These are phyloP conservation scores for Amphimedon queenslandica DNA, from an alignment of 37 sponge, comb jelly and placozoan genomes.

Conservation along the genomic window DNA sequence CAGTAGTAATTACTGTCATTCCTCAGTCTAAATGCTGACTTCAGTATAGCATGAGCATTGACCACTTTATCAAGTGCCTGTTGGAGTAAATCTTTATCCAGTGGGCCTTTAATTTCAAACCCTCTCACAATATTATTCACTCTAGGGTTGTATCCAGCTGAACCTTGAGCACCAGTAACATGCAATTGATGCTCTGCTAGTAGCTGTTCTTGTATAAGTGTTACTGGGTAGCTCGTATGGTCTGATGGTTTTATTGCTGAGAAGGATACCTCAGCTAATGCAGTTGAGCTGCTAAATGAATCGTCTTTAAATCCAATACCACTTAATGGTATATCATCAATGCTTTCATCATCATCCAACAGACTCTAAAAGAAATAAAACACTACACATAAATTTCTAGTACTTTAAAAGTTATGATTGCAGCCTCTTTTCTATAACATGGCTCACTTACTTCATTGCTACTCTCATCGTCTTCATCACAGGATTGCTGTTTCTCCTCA, in stretches of 20 bases:
- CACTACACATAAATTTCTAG: neutral
- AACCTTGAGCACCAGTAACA: slow-evolving; percentile 2
- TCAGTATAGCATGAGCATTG: slow-evolving; percentile 53
- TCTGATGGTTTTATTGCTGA: neutral
- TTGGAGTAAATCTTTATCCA: slow-evolving; percentile 46
- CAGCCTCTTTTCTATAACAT: too few relatives aligned
- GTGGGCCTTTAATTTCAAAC: slow-evolving; percentile 65
- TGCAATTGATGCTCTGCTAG: slow-evolving; percentile 34
- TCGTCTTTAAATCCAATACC: neutral
- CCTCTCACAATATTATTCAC: slow-evolving; percentile 75
- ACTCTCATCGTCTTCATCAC: slow-evolving; percentile 19
- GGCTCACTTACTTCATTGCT: neutral
- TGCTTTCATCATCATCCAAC: neutral
- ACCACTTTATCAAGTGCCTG: slow-evolving; percentile 43
- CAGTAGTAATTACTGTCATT: slow-evolving; percentile 6
- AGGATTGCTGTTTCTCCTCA: neutral
- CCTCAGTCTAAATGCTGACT: slow-evolving; percentile 25
- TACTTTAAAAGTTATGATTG: neutral
- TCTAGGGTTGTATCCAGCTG: slow-evolving; percentile 40
- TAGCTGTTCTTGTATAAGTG: slow-evolving; percentile 71
- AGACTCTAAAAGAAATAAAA: neutral
- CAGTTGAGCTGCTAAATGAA: neutral
- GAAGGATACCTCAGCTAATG: slow-evolving; percentile 1
- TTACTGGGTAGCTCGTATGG: slow-evolving; percentile 40
- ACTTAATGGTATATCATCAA: neutral